Evolutionary conservation across 2,888 invertebrate genomes (phyloP).

Genomic region (Erannis defoliaria): DNA sequence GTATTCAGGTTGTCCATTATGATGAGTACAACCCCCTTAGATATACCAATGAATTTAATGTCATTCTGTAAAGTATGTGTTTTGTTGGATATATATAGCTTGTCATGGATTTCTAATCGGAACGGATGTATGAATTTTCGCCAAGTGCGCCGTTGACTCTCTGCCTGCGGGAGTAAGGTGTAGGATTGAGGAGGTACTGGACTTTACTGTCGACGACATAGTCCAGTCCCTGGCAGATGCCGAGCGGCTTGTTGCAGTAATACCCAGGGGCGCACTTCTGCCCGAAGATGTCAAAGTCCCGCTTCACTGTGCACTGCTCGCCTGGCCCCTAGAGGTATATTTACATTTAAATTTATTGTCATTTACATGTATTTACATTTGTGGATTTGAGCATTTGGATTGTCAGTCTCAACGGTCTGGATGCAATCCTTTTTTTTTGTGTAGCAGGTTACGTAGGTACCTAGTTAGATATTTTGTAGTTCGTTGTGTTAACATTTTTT

Average conservation of each 20-base stretch:
- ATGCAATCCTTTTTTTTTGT: no score
- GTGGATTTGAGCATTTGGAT: no score
- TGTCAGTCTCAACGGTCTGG: no score
- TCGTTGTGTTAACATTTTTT: no score
- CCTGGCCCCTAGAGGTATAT: slow-evolving; percentile 63
- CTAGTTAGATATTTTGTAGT: no score
- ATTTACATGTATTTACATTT: background rate
- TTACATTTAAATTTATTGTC: background rate
- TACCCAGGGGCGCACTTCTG: slow-evolving; percentile 73
- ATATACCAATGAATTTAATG: no score
- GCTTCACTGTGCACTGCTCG: slow-evolving; percentile 75
- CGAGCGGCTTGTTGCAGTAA: slow-evolving; percentile 66
- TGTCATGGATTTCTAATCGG: slow-evolving; percentile 6
- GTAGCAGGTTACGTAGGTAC: no score
- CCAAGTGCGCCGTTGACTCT: slow-evolving; percentile 20
- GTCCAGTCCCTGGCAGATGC: slow-evolving; percentile 67
- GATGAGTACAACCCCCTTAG: no score
- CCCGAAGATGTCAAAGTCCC: slow-evolving; percentile 66
- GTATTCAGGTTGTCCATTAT: no score
- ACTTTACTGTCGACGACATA: slow-evolving; percentile 59
- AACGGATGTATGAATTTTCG: slow-evolving; percentile 34
- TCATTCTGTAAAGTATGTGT: no score
- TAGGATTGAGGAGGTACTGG: slow-evolving; percentile 58
- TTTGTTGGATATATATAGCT: background rate
- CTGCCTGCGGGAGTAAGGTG: slow-evolving; percentile 51